Evolutionary conservation across 2,113 vertebrate species (phyloP).

Genomic region (Saguinus midas): DNA sequence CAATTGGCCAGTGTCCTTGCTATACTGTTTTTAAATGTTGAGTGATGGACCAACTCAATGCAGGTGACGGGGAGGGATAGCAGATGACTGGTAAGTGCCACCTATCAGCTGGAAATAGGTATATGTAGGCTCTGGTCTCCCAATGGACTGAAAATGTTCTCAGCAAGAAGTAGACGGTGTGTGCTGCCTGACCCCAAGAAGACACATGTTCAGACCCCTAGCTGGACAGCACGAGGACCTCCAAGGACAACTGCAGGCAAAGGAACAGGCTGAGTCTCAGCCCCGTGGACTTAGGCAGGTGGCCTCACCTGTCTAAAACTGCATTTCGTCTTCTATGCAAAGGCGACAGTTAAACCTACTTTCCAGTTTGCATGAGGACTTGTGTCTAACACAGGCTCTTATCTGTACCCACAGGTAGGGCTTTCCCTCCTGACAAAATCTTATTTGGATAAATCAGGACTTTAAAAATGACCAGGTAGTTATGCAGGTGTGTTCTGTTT

Average conservation of each 20-base stretch:
- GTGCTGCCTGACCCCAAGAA: neutral
- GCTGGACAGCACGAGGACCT: neutral
- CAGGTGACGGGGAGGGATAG: neutral
- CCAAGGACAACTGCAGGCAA: neutral
- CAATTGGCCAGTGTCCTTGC: neutral
- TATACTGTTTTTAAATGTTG: accelerated
- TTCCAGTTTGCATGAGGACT: neutral
- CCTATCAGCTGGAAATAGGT: neutral
- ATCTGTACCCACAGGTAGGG: neutral
- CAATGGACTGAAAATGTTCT: neutral
- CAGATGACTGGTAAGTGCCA: neutral
- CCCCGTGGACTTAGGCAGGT: neutral
- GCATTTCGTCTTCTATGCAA: neutral
- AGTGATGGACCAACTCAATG: neutral
- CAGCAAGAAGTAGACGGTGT: neutral
- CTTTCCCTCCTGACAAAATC: neutral
- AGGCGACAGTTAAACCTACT: neutral
- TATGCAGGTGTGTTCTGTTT: neutral
- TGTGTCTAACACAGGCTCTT: neutral
- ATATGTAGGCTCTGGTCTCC: neutral
- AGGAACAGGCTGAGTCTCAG: neutral
- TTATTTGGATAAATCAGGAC: neutral
- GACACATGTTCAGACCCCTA: neutral
- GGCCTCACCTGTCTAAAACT: neutral
- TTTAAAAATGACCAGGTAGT: neutral